Evolutionary conservation across 2,888 invertebrate genomes (phyloP), one percentile per base, ranked within the genome.

Genomic region (Auanema sp.): DNA sequence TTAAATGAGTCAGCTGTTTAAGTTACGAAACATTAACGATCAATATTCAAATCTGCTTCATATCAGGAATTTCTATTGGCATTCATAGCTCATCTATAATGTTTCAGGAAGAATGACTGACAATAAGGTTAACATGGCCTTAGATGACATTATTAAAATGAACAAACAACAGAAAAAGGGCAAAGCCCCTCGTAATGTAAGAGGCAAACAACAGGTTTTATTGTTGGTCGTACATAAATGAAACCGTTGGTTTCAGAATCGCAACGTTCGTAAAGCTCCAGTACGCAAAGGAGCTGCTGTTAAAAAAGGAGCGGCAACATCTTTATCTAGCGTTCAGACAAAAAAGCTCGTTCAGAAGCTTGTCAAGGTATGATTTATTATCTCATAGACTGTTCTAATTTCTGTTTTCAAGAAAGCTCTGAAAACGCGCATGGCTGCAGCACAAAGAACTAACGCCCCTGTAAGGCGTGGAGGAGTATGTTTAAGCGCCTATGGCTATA

Each of bases 61-160:
- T 41, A n/a, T 18, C 24, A 6, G 6, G 14, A n/a, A 18, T 21
- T 11, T 56, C 42, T 56, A 16, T 41, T 24, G 11, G 25, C 33
- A 14, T 16, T 44, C 16, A n/a, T 44, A 3, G 14, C 16, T 6
- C 41, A n/a, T 33, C 1, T 60, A 52, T 60, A n/a, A 18, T 33
- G 33, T 33, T 33, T 33, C 8, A 33, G 8, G 33, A 54, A 44
- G 6, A 21, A 62, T 62, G 62, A 23, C 50, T 11, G 58, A 63
- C 41, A 41, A 47, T 33, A 64, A 64, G 41, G 59, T 64, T n/a
- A 64, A 64, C 56, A 64, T 64, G 64, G 51, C 59, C n/a, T 50
- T 64, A 14, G 64, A 64, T 33, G 64, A 64, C 14, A 64, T 64
- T 50, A 64, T 64, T 51, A 64, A 64, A 54, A 16, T 64, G 53